Percentiles rank a stretch among this genome's conserved stretches.
Conservation (phyloP, 2,797 vertebrate species). For the Alcedo atthis region DNA sequence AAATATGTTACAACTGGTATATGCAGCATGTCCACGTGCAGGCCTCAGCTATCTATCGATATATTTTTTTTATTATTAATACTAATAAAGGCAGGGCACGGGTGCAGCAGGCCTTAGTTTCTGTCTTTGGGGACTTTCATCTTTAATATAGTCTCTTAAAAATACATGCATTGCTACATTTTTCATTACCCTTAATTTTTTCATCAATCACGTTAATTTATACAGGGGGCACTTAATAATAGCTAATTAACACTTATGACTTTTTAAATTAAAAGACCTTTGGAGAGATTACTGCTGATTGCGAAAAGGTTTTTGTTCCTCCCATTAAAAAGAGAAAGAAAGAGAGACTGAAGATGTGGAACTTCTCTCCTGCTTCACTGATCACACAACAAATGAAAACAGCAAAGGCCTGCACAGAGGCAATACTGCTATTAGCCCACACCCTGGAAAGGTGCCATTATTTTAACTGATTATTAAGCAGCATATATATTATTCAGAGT, state of each 20-base stretch:
- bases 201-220: constrained; percentile 84
- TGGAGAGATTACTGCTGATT: constrained; percentile 81
- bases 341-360: constrained; percentile 53
- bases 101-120: constrained; percentile 70
- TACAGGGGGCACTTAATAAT: constrained; percentile 83
- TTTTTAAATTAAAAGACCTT: constrained; percentile 85
- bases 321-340: constrained; percentile 57
- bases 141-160: constrained; percentile 82
- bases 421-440: not conserved
- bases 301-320: constrained; percentile 73
- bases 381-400: constrained; percentile 10
- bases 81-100: constrained; percentile 72
- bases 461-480: constrained; percentile 66
- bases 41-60: constrained; percentile 14
- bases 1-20: not conserved
- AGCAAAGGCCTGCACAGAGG: not conserved
- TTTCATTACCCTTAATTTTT: constrained; percentile 85
- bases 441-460: constrained; percentile 39
- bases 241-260: constrained; percentile 86
- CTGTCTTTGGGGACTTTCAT: constrained; percentile 76
- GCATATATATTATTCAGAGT: constrained; percentile 65
- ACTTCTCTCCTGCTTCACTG: not conserved
- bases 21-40: not conserved
- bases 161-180: constrained; percentile 81
- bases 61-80: constrained; percentile 50